Evolutionary conservation across 2,113 vertebrate species (phyloP).

Genomic region (Pleuronectes platessa): DNA sequence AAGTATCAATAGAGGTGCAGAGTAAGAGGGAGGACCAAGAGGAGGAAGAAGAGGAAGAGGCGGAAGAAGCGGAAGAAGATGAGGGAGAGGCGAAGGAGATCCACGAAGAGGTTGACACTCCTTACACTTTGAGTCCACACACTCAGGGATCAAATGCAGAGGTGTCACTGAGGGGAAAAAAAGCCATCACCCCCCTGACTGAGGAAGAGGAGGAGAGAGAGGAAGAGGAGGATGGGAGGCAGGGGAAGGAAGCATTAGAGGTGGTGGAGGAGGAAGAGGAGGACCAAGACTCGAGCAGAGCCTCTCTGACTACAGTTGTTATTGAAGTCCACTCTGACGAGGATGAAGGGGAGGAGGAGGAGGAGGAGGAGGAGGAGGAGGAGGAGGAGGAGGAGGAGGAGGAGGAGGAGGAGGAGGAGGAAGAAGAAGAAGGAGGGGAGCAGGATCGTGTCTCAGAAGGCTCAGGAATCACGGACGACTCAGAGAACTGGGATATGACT

Average conservation of each 20-base stretch:
- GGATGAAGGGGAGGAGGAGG: constrained; percentile 62
- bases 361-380: constrained; percentile 55
- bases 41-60: constrained; percentile 36
- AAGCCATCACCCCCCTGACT: constrained; percentile 55
- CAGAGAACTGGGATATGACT: constrained; percentile 95
- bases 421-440: constrained; percentile 84
- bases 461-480: constrained; percentile 90
- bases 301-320: constrained; percentile 66
- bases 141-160: constrained; percentile 76
- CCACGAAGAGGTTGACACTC: constrained; percentile 52
- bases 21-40: constrained; percentile 76
- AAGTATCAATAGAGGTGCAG: constrained; percentile 74
- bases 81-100: constrained; percentile 53
- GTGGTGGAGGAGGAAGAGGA: constrained; percentile 77
- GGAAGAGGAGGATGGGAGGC: constrained; percentile 55
- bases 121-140: constrained; percentile 56
- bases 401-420: constrained; percentile 77
- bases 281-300: constrained; percentile 67
- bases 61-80: not conserved
- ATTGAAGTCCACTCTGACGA: constrained; percentile 72
- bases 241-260: constrained; percentile 68
- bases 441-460: constrained; percentile 87
- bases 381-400: constrained; percentile 80
- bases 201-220: constrained; percentile 69
- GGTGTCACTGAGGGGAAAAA: constrained; percentile 68